Evolutionary conservation across 2,888 invertebrate genomes (phyloP).

Genomic region (Apodemia hepburni): DNA sequence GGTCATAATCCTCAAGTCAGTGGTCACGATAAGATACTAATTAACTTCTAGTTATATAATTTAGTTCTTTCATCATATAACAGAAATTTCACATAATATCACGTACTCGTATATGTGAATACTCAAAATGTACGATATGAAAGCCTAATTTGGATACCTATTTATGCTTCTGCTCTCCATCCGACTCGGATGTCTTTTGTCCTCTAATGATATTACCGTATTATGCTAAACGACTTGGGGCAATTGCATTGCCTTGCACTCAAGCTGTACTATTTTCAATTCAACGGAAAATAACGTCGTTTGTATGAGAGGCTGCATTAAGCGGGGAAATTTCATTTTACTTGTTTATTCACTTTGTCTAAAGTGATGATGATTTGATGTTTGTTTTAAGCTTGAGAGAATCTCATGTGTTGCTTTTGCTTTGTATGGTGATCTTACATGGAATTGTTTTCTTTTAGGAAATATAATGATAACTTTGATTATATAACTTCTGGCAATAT

Average conservation of each 20-base stretch:
- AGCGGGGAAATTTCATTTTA: conserved; percentile 37
- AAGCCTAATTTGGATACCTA: conserved; percentile 9
- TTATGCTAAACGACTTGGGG: conserved; percentile 67
- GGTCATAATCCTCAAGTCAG: no score
- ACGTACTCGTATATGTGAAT: no score
- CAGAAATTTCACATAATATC: no score
- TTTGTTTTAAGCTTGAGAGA: neutral
- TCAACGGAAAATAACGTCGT: conserved; percentile 54
- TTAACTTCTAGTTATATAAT: no score
- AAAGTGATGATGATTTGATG: conserved; percentile 28
- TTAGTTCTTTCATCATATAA: no score
- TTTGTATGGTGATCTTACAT: neutral
- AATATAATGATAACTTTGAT: no score
- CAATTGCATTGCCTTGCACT: conserved; percentile 62
- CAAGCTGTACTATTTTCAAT: conserved; percentile 51
- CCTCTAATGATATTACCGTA: conserved; percentile 63
- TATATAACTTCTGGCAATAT: no score
- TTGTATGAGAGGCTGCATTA: conserved; percentile 48
- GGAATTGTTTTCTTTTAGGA: neutral
- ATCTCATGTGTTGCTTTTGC: neutral
- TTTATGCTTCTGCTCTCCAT: neutral
- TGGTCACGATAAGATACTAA: no score
- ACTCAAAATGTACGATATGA: neutral
- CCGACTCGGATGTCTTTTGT: conserved; percentile 49
- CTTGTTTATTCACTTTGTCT: conserved; percentile 35